Conservation (phyloP, 2,797 vertebrate genomes). For the Gouania willdenowi region DNA sequence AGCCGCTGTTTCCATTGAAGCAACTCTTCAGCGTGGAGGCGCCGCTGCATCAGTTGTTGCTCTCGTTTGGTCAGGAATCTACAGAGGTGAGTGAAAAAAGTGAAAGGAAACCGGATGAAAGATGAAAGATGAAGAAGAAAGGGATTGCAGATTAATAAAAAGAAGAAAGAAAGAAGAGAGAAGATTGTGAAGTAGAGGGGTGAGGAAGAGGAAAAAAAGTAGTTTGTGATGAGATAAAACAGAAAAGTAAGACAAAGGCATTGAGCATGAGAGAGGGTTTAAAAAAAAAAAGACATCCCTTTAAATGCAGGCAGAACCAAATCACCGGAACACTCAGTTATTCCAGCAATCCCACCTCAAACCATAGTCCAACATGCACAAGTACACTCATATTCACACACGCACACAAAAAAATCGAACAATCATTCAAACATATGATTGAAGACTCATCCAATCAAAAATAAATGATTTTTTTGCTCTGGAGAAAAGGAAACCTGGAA, state of each 20-base stretch:
- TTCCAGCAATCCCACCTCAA: constrained; percentile 55
- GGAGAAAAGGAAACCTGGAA: constrained; percentile 21
- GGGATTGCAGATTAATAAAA: not conserved
- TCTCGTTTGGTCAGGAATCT: constrained; percentile 97
- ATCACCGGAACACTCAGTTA: constrained; percentile 24
- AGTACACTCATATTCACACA: constrained; percentile 36
- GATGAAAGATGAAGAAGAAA: constrained; percentile 3
- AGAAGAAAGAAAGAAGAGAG: not conserved
- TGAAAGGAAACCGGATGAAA: constrained; percentile 8
- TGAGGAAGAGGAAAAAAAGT: not conserved
- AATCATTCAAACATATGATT: constrained; percentile 25
- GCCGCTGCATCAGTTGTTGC: constrained; percentile 91
- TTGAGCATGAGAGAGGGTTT: constrained; percentile 18
- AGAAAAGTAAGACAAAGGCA: constrained; percentile 27
- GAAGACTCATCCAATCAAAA: constrained; percentile 24
- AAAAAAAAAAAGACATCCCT: constrained; percentile 18
- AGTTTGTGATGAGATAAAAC: constrained; percentile 1
- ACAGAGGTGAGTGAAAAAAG: constrained; percentile 12
- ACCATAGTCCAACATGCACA: constrained; percentile 10
- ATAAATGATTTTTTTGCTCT: constrained; percentile 36
- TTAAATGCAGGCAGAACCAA: constrained; percentile 34
- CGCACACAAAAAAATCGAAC: constrained; percentile 46
- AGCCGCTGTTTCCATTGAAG: constrained; percentile 91
- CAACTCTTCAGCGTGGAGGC: constrained; percentile 89
- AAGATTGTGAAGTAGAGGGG: not conserved